Evolutionary conservation across 2,888 invertebrate genomes (phyloP), one percentile per base, ranked within the genome.

Genomic region (Seira ritae): DNA sequence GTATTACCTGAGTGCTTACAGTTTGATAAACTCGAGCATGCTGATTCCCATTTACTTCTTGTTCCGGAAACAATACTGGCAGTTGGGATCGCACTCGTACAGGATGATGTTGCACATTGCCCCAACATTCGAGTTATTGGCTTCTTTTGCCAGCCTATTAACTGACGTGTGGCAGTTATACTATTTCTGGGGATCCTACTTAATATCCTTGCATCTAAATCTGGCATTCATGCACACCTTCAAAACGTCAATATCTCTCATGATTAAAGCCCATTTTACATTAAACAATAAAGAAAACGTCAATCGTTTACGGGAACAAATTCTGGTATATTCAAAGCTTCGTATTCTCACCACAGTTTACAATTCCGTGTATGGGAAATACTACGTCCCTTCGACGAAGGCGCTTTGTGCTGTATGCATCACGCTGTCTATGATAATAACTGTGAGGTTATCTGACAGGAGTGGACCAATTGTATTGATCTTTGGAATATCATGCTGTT

Each of bases 271-370:
- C 8, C 31, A 31, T 2, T 4, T 4, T 8, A 31, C 31, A 4
- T 8, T 31, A 8, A 31, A 31, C 8, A 2, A 8, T 2, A 31
- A 31, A 31, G 31, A 31, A 31, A 31, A 4, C 3, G 8, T 50
- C 24, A 19, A 55, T 4, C 66, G 22, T 17, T 23, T 75, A 8
- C 19, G 17, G 37, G 55, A 67, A 8, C 66, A 67, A 15, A 24
- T 72, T 46, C 42, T 79, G n/a, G 50, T 67, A 0, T 79, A 71
- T n/a, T 67, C 67, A 2, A 79, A 79, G 37, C 67, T 79, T 1
- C 22, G 72, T 10, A 42, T 79, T 24, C 19, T 79, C 6, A 67
- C 66, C 4, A 79, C 66, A 17, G 50, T 79, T 1, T 79, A 55
- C 23, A 79, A 79, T 24, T 20, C 17, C 6, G 65, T 55, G 1